Evolutionary conservation across 2,888 invertebrate genomes (phyloP).

Genomic region (Ischnura elegans): DNA sequence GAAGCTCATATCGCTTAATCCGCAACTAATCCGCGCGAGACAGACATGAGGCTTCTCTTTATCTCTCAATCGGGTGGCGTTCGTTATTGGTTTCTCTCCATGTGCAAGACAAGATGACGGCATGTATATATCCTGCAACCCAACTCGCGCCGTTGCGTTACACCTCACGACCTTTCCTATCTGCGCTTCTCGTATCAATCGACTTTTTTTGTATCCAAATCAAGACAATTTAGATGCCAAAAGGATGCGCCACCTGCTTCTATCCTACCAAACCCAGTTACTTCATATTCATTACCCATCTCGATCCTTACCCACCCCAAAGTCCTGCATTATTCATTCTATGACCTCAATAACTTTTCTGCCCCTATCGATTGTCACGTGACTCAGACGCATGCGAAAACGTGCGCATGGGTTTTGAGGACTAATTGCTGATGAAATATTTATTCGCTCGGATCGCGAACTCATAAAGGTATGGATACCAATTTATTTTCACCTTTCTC

Average conservation of each 20-base stretch:
- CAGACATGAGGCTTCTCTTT: neutral
- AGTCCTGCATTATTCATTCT: neutral
- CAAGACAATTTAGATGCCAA: neutral
- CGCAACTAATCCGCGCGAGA: neutral
- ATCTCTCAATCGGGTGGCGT: neutral
- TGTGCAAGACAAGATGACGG: neutral
- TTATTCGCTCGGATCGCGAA: neutral
- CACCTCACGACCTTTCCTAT: neutral
- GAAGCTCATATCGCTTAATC: neutral
- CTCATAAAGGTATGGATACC: too few species aligned
- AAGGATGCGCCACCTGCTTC: neutral
- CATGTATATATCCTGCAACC: neutral
- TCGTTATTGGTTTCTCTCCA: neutral
- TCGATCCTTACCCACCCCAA: neutral
- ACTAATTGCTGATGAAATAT: neutral
- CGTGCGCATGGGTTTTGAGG: neutral
- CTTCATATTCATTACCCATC: neutral
- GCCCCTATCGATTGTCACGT: neutral
- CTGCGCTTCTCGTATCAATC: neutral
- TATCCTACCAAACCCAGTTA: neutral
- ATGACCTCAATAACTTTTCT: neutral
- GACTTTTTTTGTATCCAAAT: neutral
- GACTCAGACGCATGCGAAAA: neutral
- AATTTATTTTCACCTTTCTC: too few species aligned
- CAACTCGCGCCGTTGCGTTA: neutral